Evolutionary conservation across 2,888 invertebrate genomes (phyloP), one percentile per base, ranked within the genome.

Genomic region (Caenorhabditis auriculariae): DNA sequence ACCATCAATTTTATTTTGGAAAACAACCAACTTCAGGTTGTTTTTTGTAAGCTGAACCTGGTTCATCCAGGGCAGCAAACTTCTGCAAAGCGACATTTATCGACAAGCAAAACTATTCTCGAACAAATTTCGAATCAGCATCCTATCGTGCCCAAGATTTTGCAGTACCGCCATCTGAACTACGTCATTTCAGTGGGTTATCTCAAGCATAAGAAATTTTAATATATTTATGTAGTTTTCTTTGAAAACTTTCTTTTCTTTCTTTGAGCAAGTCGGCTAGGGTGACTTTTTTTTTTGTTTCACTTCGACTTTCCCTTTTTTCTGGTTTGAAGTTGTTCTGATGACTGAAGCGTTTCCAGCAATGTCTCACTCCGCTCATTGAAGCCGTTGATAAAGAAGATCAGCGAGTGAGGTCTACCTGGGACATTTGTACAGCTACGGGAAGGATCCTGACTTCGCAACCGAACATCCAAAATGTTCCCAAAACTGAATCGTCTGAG

Each of bases 381-480:
- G 35, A 35, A 6, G 19, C 46, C 1, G 52, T 60, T 0, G 7
- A 32, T 23, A 37, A 26, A 26, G 52, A 29, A 19, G 29, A 45
- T 19, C 21, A 23, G 9, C 38, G 55, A 3, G 61, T 68, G 38
- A 51, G 56, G 37, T 60, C 55, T 24, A 38, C 47, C 17, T 56
- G 64, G 35, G 54, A 61, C 19, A 52, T 61, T 45, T 58, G 55
- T 21, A 69, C 68, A 15, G 28, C 57, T 1, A 68, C 68, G 4
- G 87, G 96, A 0, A 86, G 96, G 60, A 88, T 96, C 65, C 88
- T 90, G 55, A 91, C 95, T 90, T 87, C 88, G 60, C 91, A 92
- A 80, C 96, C 95, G 1, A 94, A 91, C 84, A 83, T 98, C 24
- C 51, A 61, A 56, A 91, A 88, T 82, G 87, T 94, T 19, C 91